Evolutionary conservation across 2,113 vertebrate species (phyloP), one percentile per base, ranked within the genome.

Genomic region (Copsychus sechellarum): DNA sequence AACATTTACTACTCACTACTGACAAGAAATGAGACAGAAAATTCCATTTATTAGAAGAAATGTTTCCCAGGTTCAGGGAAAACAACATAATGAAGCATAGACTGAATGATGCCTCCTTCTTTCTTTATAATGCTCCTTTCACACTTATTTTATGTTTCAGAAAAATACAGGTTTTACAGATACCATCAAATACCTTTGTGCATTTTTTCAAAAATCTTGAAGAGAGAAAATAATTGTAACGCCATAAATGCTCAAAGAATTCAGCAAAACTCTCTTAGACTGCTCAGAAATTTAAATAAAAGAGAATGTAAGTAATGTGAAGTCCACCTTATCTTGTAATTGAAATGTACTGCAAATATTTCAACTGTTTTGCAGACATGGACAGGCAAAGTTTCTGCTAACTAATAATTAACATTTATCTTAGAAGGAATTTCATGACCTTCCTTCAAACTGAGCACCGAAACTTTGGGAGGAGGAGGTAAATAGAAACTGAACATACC

Each of bases 361-460:
- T 79, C 78, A 85, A 48, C 25, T 70, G 7, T 36, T 62, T 60
- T 60, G 17, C 11, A 92, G 50, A 85, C 14, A 70, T 6, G 12
- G 51, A 64, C 48, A 89, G n/a, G 56, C 71, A 66, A 90, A 31
- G 14, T 77, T 80, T 90, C n/a, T 86, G 31, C 14, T 82, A 81
- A 81, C 36, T 94, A 89, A 91, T 89, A 85, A 91, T 91, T 96
- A 95, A 77, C 78, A 70, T 87, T 77, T 92, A 66, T 54, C 87
- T 77, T 66, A 42, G 22, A 92, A 94, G 64, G 64, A 85, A 83
- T 80, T 82, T 85, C 64, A 83, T 26, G 4, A 62, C 33, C 22
- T 86, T 58, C 17, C 25, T 73, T 88, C 61, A 92, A 70, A 77
- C 14, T 18, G 43, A n/a, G 24, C 23, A 57, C 18, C 4, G 20